Evolutionary conservation across 2,888 invertebrate species (phyloP).

Genomic region (Vesta saturnalis): DNA sequence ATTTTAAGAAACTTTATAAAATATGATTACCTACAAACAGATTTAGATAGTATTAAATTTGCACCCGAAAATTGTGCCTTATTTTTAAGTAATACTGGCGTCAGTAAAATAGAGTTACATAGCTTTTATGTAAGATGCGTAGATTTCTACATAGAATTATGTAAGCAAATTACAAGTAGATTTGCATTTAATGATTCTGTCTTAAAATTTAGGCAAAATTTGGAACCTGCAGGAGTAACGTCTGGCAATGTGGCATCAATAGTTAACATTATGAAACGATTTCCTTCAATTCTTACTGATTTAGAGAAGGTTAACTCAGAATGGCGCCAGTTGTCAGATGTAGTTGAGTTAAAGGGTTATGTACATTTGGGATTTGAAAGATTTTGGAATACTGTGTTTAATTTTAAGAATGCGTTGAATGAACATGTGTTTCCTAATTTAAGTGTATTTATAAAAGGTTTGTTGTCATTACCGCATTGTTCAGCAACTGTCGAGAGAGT

Average conservation of each 20-base stretch:
- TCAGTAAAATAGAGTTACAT: not conserved
- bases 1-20: conserved; percentile 3
- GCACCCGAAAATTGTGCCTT: not conserved
- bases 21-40: not conserved
- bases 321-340: not conserved
- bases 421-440: not conserved
- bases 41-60: not conserved
- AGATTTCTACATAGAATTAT: not conserved
- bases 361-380: not conserved
- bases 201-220: not conserved
- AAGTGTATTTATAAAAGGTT: not conserved
- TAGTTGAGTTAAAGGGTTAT: not conserved
- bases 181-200: conserved; percentile 1
- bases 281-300: not conserved
- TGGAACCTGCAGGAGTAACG: not conserved
- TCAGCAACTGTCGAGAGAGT: no score
- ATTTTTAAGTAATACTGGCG: not conserved
- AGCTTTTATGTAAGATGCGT: not conserved
- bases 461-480: no score
- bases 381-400: not conserved
- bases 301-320: not conserved
- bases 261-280: not conserved
- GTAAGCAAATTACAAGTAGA: not conserved
- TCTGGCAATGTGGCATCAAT: not conserved
- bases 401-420: not conserved